Conservation (phyloP, 30 jellyfish, hydroid and myxozoan genomes). For the Cassiopea xamachana region DNA sequence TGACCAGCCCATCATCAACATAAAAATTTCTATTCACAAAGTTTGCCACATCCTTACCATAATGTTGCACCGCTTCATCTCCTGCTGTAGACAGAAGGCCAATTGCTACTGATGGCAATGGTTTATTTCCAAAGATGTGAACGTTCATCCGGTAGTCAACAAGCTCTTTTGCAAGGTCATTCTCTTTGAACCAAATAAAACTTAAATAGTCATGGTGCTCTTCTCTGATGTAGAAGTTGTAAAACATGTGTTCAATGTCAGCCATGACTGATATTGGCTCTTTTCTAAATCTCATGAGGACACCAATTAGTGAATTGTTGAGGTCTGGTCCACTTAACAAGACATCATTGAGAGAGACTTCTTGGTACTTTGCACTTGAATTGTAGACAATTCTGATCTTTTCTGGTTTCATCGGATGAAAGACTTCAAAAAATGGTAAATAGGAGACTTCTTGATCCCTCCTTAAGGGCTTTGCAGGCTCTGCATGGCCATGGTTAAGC, state of each 20-base stretch:
- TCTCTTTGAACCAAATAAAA: conserved; percentile 66
- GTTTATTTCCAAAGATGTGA: conserved; percentile 67
- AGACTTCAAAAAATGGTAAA: conserved; percentile 75
- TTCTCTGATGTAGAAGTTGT: conserved; percentile 52
- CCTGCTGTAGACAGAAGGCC: conserved; percentile 33
- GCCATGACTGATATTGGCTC: conserved; percentile 64
- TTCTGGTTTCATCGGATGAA: conserved; percentile 76
- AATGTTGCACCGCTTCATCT: no score
- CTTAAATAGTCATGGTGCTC: conserved; percentile 63
- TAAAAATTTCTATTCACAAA: no score
- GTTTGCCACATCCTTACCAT: no score
- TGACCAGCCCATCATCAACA: conserved; percentile 72
- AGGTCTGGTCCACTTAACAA: conserved; percentile 74
- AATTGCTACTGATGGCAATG: conserved; percentile 47
- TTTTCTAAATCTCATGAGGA: conserved; percentile 62
- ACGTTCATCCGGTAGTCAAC: conserved; percentile 68
- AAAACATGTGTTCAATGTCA: conserved; percentile 73
- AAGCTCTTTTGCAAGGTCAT: conserved; percentile 29
- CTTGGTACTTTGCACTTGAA: conserved; percentile 64
- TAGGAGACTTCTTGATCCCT: conserved; percentile 59
- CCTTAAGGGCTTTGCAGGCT: conserved; percentile 37
- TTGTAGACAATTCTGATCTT: conserved; percentile 77
- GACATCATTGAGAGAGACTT: conserved; percentile 50
- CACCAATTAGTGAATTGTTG: conserved; percentile 67
- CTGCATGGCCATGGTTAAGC: conserved; percentile 29